These are phyloP conservation scores for Thyatira batis DNA, from an alignment of 2,888 invertebrate species.

Conservation along the genomic window DNA sequence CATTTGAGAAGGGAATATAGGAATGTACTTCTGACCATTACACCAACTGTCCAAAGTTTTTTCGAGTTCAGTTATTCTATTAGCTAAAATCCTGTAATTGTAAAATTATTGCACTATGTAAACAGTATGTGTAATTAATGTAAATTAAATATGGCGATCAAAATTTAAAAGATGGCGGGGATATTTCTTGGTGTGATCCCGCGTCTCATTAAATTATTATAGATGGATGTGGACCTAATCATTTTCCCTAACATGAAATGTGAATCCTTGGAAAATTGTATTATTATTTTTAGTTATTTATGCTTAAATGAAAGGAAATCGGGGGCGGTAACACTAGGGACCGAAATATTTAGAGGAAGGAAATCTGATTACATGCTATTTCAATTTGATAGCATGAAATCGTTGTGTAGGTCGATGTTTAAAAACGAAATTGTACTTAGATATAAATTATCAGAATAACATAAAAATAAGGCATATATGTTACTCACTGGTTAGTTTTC, in stretches of 20 bases:
- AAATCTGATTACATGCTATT: background rate
- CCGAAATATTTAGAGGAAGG: background rate
- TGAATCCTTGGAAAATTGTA: no score
- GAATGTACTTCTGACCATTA: conserved; percentile 75
- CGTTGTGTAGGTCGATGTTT: no score
- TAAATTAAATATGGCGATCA: no score
- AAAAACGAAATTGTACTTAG: no score
- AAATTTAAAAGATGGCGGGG: no score
- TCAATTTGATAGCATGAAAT: background rate
- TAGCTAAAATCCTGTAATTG: conserved; percentile 87
- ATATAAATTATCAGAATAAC: background rate
- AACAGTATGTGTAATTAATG: background rate
- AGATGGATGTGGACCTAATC: no score
- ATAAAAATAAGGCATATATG: background rate
- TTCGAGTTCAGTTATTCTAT: conserved; percentile 91
- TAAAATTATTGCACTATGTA: background rate
- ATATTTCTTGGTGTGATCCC: no score
- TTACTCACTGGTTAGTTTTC: conserved; percentile 90
- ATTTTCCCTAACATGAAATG: no score
- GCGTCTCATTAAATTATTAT: no score
- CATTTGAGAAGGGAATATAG: conserved; percentile 84
- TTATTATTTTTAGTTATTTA: no score
- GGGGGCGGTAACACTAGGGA: no score
- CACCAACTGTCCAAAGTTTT: conserved; percentile 86
- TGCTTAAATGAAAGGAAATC: no score